Evolutionary conservation across 2,888 invertebrate species (phyloP).

Genomic region (Pristionchus arcanus): DNA sequence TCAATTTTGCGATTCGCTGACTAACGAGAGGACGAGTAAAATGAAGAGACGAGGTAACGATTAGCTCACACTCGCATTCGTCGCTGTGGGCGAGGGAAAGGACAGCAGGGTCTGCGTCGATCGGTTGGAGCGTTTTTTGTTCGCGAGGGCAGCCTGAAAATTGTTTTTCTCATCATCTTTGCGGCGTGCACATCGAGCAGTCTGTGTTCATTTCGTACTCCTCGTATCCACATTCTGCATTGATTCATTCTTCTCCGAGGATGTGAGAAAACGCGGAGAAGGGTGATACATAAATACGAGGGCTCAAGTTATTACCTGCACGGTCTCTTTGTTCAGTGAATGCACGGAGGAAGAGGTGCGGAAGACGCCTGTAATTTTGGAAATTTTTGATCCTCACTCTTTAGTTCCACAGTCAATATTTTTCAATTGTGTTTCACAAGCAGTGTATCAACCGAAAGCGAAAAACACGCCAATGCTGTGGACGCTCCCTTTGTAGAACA

Average conservation of each 20-base stretch:
- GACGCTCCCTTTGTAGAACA: neutral
- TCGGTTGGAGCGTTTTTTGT: slow-evolving; percentile 63
- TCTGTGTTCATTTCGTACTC: neutral
- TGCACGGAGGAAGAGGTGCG: slow-evolving; percentile 63
- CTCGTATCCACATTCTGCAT: too few relatives aligned
- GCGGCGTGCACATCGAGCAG: neutral
- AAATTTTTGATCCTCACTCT: neutral
- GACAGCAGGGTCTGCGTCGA: slow-evolving; percentile 74
- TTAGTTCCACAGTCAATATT: neutral
- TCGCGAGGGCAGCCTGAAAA: slow-evolving; percentile 62
- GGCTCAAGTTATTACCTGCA: slow-evolving; percentile 15
- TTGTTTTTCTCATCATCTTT: neutral
- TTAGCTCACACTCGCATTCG: slow-evolving; percentile 58
- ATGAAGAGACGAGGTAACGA: too few relatives aligned
- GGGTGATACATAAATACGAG: neutral
- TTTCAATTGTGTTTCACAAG: neutral
- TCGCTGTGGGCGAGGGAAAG: slow-evolving; percentile 67
- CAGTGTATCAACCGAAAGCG: neutral
- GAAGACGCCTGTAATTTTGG: slow-evolving; percentile 61
- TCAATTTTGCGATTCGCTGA: too few relatives aligned
- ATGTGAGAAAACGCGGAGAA: neutral
- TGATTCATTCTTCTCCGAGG: neutral
- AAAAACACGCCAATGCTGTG: neutral
- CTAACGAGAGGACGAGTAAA: too few relatives aligned
- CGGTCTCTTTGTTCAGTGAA: slow-evolving; percentile 61